These are phyloP conservation scores for Phrixothrix hirtus DNA, from an alignment of 2,888 invertebrate genomes.

Conservation along the genomic window DNA sequence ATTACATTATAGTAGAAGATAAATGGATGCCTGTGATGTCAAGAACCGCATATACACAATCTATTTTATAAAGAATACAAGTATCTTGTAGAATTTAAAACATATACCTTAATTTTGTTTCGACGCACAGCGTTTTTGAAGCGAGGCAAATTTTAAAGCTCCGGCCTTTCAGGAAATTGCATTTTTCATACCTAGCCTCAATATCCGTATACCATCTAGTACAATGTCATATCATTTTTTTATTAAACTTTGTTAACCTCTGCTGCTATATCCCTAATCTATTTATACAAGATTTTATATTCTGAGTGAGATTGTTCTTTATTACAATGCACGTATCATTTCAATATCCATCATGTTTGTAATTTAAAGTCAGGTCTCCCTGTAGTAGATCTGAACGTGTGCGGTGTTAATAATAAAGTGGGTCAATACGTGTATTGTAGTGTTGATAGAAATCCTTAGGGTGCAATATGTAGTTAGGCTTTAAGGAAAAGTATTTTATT, in stretches of 20 bases:
- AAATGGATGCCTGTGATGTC: too few relatives aligned
- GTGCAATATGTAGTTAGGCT: not conserved
- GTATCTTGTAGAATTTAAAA: too few relatives aligned
- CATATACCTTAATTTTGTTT: too few relatives aligned
- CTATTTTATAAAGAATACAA: not conserved
- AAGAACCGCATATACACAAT: too few relatives aligned
- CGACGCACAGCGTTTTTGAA: too few relatives aligned
- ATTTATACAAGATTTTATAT: not conserved
- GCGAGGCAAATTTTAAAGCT: too few relatives aligned
- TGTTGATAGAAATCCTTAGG: constrained; percentile 3
- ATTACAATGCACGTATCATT: constrained; percentile 29
- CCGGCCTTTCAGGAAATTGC: too few relatives aligned
- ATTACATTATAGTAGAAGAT: constrained; percentile 22
- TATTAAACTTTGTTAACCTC: constrained; percentile 3
- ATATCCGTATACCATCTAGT: too few relatives aligned
- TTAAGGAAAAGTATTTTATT: not conserved
- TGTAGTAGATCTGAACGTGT: constrained; percentile 22
- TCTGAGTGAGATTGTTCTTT: constrained; percentile 1
- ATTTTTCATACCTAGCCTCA: too few relatives aligned
- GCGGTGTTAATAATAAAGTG: constrained; percentile 32
- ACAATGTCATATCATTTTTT: too few relatives aligned
- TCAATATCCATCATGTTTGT: constrained; percentile 31
- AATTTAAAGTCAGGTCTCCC: constrained; percentile 25
- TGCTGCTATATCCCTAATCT: not conserved
- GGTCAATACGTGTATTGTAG: constrained; percentile 27